A percentile compares a stretch with the other conserved stretches of the same genome.
phyloP scores from a whole-genome alignment of 2,113 vertebrate genomes.

The Oncorhynchus masou region DNA sequence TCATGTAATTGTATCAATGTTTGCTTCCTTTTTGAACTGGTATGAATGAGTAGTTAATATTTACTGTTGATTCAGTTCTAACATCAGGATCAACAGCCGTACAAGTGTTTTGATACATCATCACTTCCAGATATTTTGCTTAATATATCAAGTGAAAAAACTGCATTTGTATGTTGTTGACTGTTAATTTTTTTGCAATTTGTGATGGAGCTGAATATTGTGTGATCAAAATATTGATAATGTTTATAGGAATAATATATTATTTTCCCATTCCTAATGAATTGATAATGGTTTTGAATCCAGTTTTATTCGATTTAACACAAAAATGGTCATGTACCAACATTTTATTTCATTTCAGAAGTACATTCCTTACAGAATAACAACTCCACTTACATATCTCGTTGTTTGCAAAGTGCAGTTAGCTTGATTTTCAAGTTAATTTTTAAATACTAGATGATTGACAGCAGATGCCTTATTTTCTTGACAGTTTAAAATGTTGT shows the following conservation, averaged over 20 bases:
- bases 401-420: background rate
- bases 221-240: conserved; percentile 1
- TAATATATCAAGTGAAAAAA: background rate
- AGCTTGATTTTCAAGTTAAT: conserved; percentile 11
- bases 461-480: conserved; percentile 40
- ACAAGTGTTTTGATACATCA: background rate
- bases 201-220: background rate
- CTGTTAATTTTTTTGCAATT: background rate
- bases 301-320: background rate
- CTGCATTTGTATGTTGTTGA: background rate
- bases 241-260: background rate
- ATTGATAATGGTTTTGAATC: background rate
- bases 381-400: background rate
- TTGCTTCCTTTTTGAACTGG: background rate
- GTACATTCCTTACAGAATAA: background rate
- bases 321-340: background rate
- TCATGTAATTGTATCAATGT: background rate
- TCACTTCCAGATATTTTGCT: background rate
- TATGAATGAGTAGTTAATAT: background rate
- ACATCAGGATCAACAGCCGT: background rate
- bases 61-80: background rate
- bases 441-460: conserved; percentile 27
- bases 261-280: background rate
- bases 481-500: too few species aligned
- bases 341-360: background rate